These are phyloP conservation scores for Leucophenga maculata DNA, from an alignment of 2,888 invertebrate genomes.

Conservation along the genomic window DNA sequence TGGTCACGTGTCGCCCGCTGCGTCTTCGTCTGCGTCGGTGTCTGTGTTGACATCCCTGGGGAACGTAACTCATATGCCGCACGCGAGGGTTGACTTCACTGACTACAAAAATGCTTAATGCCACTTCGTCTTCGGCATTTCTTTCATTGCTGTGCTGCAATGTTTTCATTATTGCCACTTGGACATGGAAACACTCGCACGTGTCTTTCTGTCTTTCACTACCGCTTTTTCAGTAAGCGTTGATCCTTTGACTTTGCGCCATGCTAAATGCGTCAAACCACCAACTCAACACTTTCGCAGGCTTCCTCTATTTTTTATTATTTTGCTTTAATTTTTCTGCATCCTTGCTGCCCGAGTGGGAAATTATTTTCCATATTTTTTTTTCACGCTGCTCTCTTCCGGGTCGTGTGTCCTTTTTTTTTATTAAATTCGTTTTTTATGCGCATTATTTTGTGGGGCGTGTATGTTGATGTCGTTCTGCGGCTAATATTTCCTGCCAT, in stretches of 20 bases:
- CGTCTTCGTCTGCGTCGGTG: slow-evolving; percentile 39
- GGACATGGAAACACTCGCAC: slow-evolving; percentile 51
- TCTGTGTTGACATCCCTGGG: slow-evolving; percentile 40
- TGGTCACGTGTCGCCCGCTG: slow-evolving; percentile 47
- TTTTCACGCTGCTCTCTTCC: slow-evolving; percentile 45
- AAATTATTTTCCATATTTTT: slow-evolving; percentile 36
- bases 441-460: slow-evolving; percentile 51
- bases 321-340: slow-evolving; percentile 32
- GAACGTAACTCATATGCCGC: slow-evolving; percentile 32
- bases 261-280: slow-evolving; percentile 43
- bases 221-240: slow-evolving; percentile 52
- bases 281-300: slow-evolving; percentile 66
- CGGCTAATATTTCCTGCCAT: slow-evolving; percentile 69
- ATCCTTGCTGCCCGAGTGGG: slow-evolving; percentile 11
- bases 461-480: slow-evolving; percentile 56
- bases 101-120: neutral
- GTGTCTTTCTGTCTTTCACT: slow-evolving; percentile 26
- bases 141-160: slow-evolving; percentile 21
- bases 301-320: slow-evolving; percentile 54
- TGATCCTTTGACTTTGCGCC: slow-evolving; percentile 65
- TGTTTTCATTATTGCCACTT: slow-evolving; percentile 58
- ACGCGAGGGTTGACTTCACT: slow-evolving; percentile 32
- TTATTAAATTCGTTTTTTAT: slow-evolving; percentile 51
- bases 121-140: slow-evolving; percentile 34
- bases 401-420: slow-evolving; percentile 47